These are phyloP conservation scores for Tor tambroides DNA, from an alignment of 2,113 vertebrate species.

Conservation along the genomic window DNA sequence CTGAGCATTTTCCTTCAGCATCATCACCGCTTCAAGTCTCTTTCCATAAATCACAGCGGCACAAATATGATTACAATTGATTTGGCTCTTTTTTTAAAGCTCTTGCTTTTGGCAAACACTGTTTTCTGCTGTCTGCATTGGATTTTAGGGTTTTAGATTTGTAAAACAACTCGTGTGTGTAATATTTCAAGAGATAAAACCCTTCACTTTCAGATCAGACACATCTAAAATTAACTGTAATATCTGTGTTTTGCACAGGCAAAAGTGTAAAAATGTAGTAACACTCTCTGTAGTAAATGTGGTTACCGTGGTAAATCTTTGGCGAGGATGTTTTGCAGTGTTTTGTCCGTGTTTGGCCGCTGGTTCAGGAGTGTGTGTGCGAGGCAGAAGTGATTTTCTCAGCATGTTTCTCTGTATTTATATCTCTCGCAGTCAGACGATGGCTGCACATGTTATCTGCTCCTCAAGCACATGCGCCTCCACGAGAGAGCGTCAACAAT, in stretches of 20 bases:
- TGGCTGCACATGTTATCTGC: background rate
- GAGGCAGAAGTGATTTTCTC: constrained; percentile 26
- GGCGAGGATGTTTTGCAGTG: background rate
- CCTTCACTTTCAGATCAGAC: background rate
- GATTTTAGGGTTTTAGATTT: background rate
- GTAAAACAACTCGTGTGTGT: background rate
- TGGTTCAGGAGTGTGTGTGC: background rate
- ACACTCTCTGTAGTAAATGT: background rate
- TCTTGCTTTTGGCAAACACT: background rate
- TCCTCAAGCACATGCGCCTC: background rate
- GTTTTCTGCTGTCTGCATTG: background rate
- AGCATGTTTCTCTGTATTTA: background rate
- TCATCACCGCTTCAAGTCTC: no score
- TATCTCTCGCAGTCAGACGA: constrained; percentile 1
- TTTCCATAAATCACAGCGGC: background rate
- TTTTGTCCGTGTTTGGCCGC: background rate
- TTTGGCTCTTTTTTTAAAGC: background rate
- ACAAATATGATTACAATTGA: constrained; percentile 15
- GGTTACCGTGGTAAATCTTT: background rate
- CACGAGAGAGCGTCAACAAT: constrained; percentile 12
- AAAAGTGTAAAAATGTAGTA: background rate
- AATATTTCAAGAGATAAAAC: background rate
- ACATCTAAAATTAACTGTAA: background rate
- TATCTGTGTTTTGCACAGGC: background rate
- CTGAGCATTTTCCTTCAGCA: no score